Evolutionary conservation across 2,113 vertebrate species (phyloP).

Genomic region (Cavia porcellus): DNA sequence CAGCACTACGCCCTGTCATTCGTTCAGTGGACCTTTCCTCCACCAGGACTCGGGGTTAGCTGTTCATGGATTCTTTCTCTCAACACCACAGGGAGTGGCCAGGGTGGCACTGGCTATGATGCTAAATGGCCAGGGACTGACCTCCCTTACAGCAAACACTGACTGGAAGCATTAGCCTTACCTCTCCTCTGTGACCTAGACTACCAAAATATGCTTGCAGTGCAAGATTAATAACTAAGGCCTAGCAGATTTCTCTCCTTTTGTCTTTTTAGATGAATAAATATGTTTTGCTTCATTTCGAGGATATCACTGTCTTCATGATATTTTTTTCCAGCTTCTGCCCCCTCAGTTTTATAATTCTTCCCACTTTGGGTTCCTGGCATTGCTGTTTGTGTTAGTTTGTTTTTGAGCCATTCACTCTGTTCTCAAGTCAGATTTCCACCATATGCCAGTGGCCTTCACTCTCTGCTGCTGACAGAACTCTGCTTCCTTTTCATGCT

Average conservation of each 20-base stretch:
- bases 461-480: not conserved
- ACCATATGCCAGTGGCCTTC: accelerated
- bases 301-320: not conserved
- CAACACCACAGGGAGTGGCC: not conserved
- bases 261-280: not conserved
- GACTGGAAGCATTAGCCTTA: not conserved
- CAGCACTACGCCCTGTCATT: too few species aligned
- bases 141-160: not conserved
- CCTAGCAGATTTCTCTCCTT: not conserved
- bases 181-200: not conserved
- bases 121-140: not conserved
- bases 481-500: not conserved
- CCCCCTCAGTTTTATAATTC: not conserved
- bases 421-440: not conserved
- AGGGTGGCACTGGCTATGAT: not conserved
- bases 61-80: not conserved
- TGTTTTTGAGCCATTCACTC: not conserved
- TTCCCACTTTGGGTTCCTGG: not conserved
- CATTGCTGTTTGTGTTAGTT: not conserved
- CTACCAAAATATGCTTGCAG: not conserved
- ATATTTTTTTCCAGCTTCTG: not conserved
- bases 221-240: not conserved
- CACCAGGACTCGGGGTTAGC: too few species aligned
- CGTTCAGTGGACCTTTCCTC: not conserved
- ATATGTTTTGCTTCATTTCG: not conserved